Conservation (phyloP, 2,797 vertebrate genomes). For the Poeciliopsis turneri region DNA sequence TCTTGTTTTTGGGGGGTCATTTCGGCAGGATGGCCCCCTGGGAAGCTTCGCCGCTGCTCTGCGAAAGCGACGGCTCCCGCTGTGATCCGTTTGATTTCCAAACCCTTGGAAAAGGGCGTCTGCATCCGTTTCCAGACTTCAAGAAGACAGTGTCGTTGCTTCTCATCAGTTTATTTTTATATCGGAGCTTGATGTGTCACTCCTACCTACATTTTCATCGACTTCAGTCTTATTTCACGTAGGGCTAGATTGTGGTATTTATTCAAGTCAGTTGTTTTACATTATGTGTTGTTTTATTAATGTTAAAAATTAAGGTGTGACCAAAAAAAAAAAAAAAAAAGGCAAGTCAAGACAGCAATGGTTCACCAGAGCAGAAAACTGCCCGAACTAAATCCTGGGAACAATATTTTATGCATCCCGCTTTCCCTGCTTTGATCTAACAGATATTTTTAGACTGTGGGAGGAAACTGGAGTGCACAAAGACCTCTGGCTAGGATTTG, state of each 20-base stretch:
- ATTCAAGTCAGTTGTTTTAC: not conserved
- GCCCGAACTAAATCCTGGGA: not conserved
- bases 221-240: not conserved
- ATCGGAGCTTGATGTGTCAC: not conserved
- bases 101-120: not conserved
- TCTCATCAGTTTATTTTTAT: not conserved
- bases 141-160: not conserved
- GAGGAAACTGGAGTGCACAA: not conserved
- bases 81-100: not conserved
- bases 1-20: not conserved
- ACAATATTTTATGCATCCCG: not conserved
- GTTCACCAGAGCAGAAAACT: not conserved
- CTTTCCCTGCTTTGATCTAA: not conserved
- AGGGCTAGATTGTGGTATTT: not conserved
- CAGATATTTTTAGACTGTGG: not conserved
- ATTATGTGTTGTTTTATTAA: not conserved
- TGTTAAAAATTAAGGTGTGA: not conserved
- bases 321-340: not conserved
- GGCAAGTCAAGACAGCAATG: not conserved
- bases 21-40: not conserved
- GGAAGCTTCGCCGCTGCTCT: not conserved
- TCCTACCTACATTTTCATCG: not conserved
- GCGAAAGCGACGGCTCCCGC: not conserved
- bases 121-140: not conserved
- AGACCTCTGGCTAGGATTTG: not conserved